Evolutionary conservation across 2,797 vertebrate species (phyloP).

Genomic region (Sebastes taczanowskii): DNA sequence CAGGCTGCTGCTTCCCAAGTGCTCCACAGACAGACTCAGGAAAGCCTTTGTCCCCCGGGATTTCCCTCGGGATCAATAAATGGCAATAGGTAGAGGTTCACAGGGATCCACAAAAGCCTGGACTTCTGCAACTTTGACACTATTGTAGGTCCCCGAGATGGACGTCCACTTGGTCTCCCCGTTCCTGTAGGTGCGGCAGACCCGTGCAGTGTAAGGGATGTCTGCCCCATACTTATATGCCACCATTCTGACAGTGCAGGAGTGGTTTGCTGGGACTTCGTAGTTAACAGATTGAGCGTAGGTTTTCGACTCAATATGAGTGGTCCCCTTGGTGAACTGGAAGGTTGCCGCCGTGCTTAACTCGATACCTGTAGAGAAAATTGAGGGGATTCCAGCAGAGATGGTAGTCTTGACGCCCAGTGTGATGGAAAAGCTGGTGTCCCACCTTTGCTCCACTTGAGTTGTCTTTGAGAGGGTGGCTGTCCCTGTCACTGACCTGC

Average conservation of each 20-base stretch:
- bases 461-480: conserved; percentile 50
- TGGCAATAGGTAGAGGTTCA: too few species aligned
- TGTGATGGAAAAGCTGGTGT: conserved; percentile 48
- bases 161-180: too few species aligned
- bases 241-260: conserved; percentile 54
- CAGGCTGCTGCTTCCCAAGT: too few species aligned
- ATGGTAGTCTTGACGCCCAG: conserved; percentile 25
- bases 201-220: conserved; percentile 60
- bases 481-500: conserved; percentile 21
- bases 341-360: conserved; percentile 19
- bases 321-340: conserved; percentile 44
- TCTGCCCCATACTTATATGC: conserved; percentile 45
- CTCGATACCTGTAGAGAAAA: conserved; percentile 12
- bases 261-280: conserved; percentile 56
- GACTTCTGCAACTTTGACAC: too few species aligned
- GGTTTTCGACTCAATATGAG: conserved; percentile 31
- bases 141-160: too few species aligned
- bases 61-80: too few species aligned
- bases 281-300: conserved; percentile 38
- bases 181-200: conserved; percentile 30
- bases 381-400: conserved; percentile 30
- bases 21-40: too few species aligned
- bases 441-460: conserved; percentile 52
- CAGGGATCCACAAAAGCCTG: too few species aligned
- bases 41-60: too few species aligned